Percentiles rank a stretch among this genome's conserved stretches.
These are phyloP conservation scores for Clarias magur DNA, from an alignment of 2,113 vertebrate genomes.

Conservation along the genomic window DNA sequence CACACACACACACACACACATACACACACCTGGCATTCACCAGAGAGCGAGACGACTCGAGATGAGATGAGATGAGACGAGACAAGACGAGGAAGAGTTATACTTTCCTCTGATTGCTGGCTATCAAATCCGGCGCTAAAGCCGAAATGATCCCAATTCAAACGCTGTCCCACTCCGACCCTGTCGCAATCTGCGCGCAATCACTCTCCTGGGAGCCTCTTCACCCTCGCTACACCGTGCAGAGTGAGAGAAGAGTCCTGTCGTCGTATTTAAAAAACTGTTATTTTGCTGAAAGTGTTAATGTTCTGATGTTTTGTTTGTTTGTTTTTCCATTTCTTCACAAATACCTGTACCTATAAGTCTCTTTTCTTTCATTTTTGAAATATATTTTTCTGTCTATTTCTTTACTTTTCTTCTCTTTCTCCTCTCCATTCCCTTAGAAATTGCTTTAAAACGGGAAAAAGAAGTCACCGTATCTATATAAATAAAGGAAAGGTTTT, in stretches of 20 bases:
- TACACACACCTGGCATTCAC: not conserved
- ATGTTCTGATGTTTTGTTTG: not conserved
- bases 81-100: conserved; percentile 34
- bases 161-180: conserved; percentile 19
- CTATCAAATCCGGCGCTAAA: conserved; percentile 26
- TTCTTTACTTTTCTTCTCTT: not conserved
- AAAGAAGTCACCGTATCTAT: not conserved
- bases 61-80: not conserved
- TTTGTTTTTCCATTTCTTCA: too few species aligned
- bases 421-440: not conserved
- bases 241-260: conserved; percentile 1
- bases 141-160: conserved; percentile 38
- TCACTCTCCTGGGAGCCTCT: conserved; percentile 37
- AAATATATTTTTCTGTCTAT: not conserved
- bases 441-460: not conserved
- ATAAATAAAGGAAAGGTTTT: too few species aligned
- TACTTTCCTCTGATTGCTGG: conserved; percentile 35
- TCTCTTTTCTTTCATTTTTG: not conserved
- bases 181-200: conserved; percentile 41
- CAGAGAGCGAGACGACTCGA: not conserved
- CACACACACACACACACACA: conserved; percentile 32
- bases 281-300: not conserved
- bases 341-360: not conserved
- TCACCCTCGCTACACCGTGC: conserved; percentile 21
- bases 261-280: conserved; percentile 2